phyloP scores from a whole-genome alignment of 2,113 vertebrate genomes.

The Elephas maximus region DNA sequence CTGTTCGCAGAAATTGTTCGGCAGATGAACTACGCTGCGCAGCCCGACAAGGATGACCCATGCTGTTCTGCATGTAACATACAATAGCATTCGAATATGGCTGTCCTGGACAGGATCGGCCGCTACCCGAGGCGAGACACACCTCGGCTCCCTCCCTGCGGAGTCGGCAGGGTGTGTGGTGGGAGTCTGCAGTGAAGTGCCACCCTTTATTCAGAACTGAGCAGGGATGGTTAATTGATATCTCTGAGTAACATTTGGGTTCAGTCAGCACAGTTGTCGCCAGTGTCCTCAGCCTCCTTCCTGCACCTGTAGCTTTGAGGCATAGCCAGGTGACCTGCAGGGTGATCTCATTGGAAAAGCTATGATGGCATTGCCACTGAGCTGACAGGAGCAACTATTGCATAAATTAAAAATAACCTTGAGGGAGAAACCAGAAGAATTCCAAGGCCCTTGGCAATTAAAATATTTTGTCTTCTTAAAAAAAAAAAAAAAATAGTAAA shows the following conservation, averaged over 20 bases:
- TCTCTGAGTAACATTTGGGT: conserved; percentile 85
- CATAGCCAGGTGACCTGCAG: conserved; percentile 82
- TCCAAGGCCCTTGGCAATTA: conserved; percentile 76
- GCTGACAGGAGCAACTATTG: conserved; percentile 80
- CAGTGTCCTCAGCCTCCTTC: conserved; percentile 76
- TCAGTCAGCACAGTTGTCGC: conserved; percentile 75
- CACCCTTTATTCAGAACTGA: conserved; percentile 82
- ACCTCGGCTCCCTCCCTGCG: conserved; percentile 75
- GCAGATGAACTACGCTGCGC: conserved; percentile 99
- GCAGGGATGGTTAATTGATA: conserved; percentile 79
- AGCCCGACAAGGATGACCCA: conserved; percentile 99
- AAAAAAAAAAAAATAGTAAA: conserved; percentile 66
- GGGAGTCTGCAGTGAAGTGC: conserved; percentile 83
- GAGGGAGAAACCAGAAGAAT: conserved; percentile 73
- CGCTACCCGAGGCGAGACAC: conserved; percentile 76
- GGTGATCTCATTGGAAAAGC: conserved; percentile 72
- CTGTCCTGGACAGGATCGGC: conserved; percentile 77
- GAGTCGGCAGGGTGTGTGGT: conserved; percentile 80
- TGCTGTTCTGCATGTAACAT: conserved; percentile 99
- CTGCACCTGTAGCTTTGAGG: conserved; percentile 83
- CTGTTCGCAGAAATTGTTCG: conserved; percentile 99
- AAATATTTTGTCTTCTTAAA: conserved; percentile 81
- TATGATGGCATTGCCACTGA: conserved; percentile 60
- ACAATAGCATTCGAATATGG: conserved; percentile 92
- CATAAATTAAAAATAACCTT: conserved; percentile 66